Conservation (phyloP, 2,888 invertebrate species). For the Bimastos eiseni region DNA sequence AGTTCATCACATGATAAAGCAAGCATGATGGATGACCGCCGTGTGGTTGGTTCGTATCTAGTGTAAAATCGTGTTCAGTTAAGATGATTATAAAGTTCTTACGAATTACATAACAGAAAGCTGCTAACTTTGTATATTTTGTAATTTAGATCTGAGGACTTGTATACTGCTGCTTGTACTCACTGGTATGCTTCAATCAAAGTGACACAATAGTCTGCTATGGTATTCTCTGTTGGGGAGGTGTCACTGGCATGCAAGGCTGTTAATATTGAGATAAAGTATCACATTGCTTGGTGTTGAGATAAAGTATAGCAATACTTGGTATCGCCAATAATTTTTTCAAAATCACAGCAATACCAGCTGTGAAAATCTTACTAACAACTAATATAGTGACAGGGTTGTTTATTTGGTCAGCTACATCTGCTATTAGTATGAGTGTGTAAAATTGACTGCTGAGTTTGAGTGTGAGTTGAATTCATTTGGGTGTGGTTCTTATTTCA, state of each 20-base stretch:
- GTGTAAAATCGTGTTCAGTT: background rate
- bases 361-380: background rate
- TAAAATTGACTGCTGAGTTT: background rate
- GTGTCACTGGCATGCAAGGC: too few species aligned
- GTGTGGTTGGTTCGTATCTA: too few species aligned
- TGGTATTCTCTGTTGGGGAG: too few species aligned
- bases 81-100: background rate
- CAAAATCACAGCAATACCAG: background rate
- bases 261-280: too few species aligned
- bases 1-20: background rate
- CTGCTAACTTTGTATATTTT: too few species aligned
- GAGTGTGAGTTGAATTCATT: background rate
- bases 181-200: too few species aligned
- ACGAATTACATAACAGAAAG: too few species aligned
- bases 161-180: too few species aligned
- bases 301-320: too few species aligned
- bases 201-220: too few species aligned
- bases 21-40: background rate
- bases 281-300: too few species aligned
- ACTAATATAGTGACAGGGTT: background rate
- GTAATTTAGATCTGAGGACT: too few species aligned
- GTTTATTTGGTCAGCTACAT: background rate
- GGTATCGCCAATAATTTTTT: background rate
- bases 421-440: background rate
- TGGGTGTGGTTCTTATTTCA: background rate